Conservation (phyloP, 2,797 vertebrate species). For the Lycodopsis pacificus region DNA sequence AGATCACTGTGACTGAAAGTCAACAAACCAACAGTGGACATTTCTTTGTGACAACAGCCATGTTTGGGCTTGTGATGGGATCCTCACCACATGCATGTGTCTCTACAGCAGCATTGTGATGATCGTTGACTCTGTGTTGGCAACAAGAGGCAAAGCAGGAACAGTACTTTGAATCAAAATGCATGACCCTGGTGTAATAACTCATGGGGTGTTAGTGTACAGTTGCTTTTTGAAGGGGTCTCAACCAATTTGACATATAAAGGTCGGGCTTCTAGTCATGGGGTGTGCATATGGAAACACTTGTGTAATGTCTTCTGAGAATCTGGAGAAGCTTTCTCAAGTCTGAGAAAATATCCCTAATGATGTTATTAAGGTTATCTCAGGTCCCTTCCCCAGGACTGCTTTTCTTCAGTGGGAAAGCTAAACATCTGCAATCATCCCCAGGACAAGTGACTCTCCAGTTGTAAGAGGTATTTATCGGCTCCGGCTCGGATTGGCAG, state of each 20-base stretch:
- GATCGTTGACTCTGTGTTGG: background rate
- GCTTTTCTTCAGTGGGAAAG: too few species aligned
- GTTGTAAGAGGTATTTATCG: too few species aligned
- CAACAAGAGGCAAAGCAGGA: background rate
- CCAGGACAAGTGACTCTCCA: too few species aligned
- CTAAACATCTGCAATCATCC: too few species aligned
- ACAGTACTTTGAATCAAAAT: background rate
- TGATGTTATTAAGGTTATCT: background rate
- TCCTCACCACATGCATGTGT: constrained; percentile 1
- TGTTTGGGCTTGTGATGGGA: constrained; percentile 13
- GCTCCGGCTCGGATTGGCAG: too few species aligned
- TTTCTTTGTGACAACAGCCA: background rate
- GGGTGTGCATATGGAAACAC: background rate
- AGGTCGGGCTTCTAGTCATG: background rate
- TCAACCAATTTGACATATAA: background rate
- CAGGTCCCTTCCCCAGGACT: too few species aligned
- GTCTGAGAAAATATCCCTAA: background rate
- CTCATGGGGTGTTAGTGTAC: too few species aligned
- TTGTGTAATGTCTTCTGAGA: background rate
- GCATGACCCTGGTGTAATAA: too few species aligned
- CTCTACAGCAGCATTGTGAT: constrained; percentile 5
- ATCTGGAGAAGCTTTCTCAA: background rate
- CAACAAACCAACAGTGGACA: too few species aligned
- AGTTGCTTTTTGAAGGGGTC: background rate
- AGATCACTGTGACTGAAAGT: too few species aligned